A percentile compares a stretch with the other conserved stretches of the same genome.
Evolutionary conservation across 2,797 vertebrate species (phyloP).

Genomic region (Aplochiton taeniatus): DNA sequence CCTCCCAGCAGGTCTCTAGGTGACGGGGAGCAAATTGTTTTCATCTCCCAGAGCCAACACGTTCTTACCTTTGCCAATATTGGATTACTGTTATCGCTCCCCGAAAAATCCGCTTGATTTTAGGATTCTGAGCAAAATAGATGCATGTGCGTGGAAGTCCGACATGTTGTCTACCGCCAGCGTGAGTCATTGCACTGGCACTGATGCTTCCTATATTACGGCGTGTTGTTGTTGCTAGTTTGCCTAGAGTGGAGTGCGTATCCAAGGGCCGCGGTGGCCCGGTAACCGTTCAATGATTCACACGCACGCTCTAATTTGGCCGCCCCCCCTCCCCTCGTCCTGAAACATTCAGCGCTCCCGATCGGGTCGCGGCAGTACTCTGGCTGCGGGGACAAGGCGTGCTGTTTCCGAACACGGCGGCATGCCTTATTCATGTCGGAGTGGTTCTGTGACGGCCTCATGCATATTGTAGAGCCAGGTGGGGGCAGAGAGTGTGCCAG

Average conservation of each 20-base stretch:
- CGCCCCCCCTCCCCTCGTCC: constrained; percentile 16
- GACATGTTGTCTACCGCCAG: no score
- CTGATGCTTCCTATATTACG: background rate
- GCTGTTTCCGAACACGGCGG: constrained; percentile 61
- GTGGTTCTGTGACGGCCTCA: constrained; percentile 68
- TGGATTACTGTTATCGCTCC: constrained; percentile 18
- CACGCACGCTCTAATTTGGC: constrained; percentile 25
- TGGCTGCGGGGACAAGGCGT: constrained; percentile 56
- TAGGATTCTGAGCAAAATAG: constrained; percentile 11
- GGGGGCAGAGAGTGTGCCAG: constrained; percentile 68
- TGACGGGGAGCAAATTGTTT: constrained; percentile 45
- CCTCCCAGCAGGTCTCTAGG: constrained; percentile 45
- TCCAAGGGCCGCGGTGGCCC: constrained; percentile 4
- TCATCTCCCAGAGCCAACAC: constrained; percentile 22
- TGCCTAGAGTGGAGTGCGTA: constrained; percentile 14
- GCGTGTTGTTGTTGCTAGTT: background rate
- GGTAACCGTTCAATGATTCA: constrained; percentile 26
- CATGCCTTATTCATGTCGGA: constrained; percentile 71
- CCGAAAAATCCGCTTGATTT: constrained; percentile 38
- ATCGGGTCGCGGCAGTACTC: constrained; percentile 23
- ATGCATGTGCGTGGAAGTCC: constrained; percentile 3
- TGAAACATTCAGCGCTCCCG: constrained; percentile 25
- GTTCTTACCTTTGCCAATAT: constrained; percentile 41
- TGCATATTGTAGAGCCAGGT: constrained; percentile 78
- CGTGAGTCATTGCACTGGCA: background rate